Conservation (phyloP, 2,113 vertebrate genomes). For the Oreotrochilus melanogaster region DNA sequence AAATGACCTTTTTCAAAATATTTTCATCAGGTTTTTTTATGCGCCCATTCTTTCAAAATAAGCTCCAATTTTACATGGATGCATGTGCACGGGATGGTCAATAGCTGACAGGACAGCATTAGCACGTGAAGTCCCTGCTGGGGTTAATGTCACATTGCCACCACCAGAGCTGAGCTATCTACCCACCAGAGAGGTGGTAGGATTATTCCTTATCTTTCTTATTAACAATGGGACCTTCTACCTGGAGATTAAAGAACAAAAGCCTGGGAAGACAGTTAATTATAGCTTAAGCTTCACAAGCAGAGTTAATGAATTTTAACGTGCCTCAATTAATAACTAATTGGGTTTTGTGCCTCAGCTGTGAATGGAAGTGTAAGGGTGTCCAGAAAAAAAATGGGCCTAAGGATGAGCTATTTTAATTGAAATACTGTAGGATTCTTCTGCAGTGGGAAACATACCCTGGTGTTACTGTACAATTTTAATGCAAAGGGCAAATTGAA, state of each 20-base stretch:
- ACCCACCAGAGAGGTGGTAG: neutral
- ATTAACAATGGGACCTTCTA: slow-evolving; percentile 72
- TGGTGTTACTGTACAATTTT: neutral
- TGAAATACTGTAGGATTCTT: slow-evolving; percentile 37
- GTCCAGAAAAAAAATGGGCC: slow-evolving; percentile 23
- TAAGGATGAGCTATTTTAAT: slow-evolving; percentile 43
- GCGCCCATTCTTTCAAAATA: neutral
- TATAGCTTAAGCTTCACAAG: slow-evolving; percentile 81
- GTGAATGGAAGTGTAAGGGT: slow-evolving; percentile 45
- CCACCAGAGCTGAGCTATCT: neutral
- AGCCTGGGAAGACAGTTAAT: slow-evolving; percentile 86
- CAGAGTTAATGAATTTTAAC: slow-evolving; percentile 89
- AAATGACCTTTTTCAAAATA: neutral
- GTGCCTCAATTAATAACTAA: slow-evolving; percentile 88
- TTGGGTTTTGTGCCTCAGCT: slow-evolving; percentile 79
- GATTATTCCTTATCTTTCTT: slow-evolving; percentile 9
- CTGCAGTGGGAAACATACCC: neutral
- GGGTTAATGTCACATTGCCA: neutral
- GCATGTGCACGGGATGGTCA: neutral
- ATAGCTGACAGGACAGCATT: neutral
- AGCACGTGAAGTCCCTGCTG: neutral
- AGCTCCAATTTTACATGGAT: neutral
- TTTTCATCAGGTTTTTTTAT: neutral
- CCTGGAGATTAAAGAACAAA: slow-evolving; percentile 79
- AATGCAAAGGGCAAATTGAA: neutral